Conservation (phyloP, 1,140 invertebrate genomes). For the Aphis gossypii region DNA sequence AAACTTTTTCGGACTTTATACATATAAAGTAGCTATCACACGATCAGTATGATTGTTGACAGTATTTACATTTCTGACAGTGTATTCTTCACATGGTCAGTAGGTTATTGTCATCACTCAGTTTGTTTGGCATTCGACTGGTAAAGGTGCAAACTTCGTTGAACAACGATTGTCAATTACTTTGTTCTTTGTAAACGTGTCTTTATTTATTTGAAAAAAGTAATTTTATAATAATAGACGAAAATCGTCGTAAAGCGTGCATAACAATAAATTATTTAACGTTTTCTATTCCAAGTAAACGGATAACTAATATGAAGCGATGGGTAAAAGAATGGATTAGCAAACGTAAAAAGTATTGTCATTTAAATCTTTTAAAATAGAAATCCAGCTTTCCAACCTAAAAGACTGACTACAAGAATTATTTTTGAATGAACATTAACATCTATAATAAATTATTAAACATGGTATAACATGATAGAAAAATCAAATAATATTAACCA, state of each 20-base stretch:
- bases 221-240: too few relatives aligned
- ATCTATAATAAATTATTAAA: constrained; percentile 38
- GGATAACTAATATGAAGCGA: not conserved
- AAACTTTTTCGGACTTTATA: too few relatives aligned
- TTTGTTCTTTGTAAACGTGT: not conserved
- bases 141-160: not conserved
- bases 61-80: too few relatives aligned
- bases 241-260: too few relatives aligned
- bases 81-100: too few relatives aligned
- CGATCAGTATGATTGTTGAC: too few relatives aligned
- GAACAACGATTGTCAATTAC: not conserved
- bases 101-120: too few relatives aligned
- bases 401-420: constrained; percentile 14
- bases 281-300: not conserved
- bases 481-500: too few relatives aligned
- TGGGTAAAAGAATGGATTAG: not conserved
- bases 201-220: not conserved
- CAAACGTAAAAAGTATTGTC: not conserved
- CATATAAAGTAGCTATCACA: too few relatives aligned
- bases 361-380: not conserved
- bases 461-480: not conserved
- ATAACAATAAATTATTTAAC: too few relatives aligned
- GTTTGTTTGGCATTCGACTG: not conserved
- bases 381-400: not conserved
- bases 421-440: constrained; percentile 23